These are phyloP conservation scores for Caenorhabditis sp. DNA, from an alignment of 2,888 invertebrate species.

Conservation along the genomic window DNA sequence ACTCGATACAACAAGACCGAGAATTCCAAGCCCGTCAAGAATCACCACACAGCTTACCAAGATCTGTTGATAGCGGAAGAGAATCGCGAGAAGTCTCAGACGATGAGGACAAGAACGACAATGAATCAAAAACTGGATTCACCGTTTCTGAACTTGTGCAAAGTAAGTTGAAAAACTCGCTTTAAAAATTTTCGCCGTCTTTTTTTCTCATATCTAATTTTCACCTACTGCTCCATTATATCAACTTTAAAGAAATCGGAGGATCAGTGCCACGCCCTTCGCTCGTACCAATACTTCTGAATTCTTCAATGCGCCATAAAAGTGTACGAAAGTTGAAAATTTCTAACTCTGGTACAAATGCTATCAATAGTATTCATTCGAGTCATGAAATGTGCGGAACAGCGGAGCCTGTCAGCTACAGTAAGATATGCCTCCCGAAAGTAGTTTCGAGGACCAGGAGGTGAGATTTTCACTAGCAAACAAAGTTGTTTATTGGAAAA, in stretches of 20 bases:
- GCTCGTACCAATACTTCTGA: conserved; percentile 47
- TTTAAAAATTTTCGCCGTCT: neutral
- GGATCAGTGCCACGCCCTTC: conserved; percentile 42
- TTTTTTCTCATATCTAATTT: neutral
- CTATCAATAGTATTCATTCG: neutral
- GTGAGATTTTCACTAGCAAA: too few relatives aligned
- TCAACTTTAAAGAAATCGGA: conserved; percentile 45
- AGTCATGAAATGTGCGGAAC: too few relatives aligned
- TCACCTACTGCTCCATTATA: neutral
- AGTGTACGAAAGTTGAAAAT: neutral
- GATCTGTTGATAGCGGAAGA: conserved; percentile 60
- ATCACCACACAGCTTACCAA: conserved; percentile 24
- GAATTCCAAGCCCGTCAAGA: too few relatives aligned
- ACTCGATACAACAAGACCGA: too few relatives aligned
- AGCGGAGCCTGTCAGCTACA: too few relatives aligned
- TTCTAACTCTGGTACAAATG: neutral
- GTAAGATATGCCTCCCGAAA: too few relatives aligned
- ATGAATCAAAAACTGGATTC: neutral
- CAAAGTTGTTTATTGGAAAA: too few relatives aligned
- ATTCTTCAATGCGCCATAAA: conserved; percentile 37
- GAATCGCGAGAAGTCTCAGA: conserved; percentile 53
- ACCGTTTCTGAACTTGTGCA: conserved; percentile 29
- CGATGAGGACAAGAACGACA: conserved; percentile 40
- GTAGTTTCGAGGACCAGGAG: too few relatives aligned
- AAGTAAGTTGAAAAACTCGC: conserved; percentile 14